Percentiles rank a stretch among this genome's conserved stretches.
Conservation (phyloP, 2,888 invertebrate genomes). For the Mesochorus sp. region DNA sequence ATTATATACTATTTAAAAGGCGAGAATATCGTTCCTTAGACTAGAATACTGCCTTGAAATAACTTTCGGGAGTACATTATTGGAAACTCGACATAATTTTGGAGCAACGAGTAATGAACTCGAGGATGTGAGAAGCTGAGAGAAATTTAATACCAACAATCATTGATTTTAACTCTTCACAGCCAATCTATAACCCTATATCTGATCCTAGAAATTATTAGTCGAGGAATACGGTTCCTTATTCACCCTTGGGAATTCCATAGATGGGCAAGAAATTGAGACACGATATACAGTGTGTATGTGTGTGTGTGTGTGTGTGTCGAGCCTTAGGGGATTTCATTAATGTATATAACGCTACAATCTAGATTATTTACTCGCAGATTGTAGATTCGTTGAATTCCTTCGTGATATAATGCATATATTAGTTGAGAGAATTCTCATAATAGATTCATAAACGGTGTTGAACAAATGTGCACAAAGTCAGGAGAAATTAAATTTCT, state of each 20-base stretch:
- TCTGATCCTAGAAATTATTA: constrained; percentile 20
- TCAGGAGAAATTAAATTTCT: constrained; percentile 32
- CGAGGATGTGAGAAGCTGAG: background rate
- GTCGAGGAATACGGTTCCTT: constrained; percentile 20
- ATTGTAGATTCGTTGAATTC: background rate
- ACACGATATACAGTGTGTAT: constrained; percentile 7
- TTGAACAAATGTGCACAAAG: constrained; percentile 37
- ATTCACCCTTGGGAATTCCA: constrained; percentile 11
- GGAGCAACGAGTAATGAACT: background rate
- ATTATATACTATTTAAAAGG: no score
- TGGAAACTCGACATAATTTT: background rate
- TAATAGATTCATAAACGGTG: constrained; percentile 53
- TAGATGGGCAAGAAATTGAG: background rate
- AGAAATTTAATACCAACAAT: background rate
- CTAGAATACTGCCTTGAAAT: no score
- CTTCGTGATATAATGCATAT: constrained; percentile 16
- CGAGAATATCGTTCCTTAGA: no score
- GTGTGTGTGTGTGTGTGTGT: no score
- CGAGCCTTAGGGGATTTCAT: constrained; percentile 2
- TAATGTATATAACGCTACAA: background rate
- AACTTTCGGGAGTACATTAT: no score
- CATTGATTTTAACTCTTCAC: no score
- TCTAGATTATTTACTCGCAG: constrained; percentile 8
- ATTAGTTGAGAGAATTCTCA: constrained; percentile 11
- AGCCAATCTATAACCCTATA: background rate